Conservation (phyloP, 2,888 invertebrate genomes). For the Idaea dimidiata region DNA sequence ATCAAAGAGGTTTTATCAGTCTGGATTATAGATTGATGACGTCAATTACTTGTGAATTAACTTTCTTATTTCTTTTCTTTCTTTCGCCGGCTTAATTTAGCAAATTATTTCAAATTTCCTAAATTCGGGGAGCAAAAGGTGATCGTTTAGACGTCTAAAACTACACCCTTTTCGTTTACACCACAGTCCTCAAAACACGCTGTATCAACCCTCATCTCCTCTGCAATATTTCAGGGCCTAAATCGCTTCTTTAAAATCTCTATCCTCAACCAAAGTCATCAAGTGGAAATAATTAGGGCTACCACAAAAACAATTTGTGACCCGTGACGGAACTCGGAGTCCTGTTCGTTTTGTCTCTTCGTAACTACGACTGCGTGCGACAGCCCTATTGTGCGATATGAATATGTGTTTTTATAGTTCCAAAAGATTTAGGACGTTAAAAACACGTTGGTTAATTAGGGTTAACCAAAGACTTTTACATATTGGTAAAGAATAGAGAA, state of each 20-base stretch:
- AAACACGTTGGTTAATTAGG: not conserved
- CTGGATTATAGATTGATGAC: too few species aligned
- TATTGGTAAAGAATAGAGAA: too few species aligned
- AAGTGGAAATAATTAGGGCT: conserved; percentile 74
- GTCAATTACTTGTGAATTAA: too few species aligned
- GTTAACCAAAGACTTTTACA: not conserved
- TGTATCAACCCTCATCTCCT: not conserved
- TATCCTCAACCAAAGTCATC: conserved; percentile 51
- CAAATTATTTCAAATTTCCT: not conserved
- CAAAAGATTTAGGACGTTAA: conserved; percentile 10
- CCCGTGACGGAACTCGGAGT: conserved; percentile 47
- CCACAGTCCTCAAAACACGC: too few species aligned
- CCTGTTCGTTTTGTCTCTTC: conserved; percentile 3
- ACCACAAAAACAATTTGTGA: conserved; percentile 76
- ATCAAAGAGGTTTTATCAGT: too few species aligned
- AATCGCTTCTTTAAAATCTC: conserved; percentile 37
- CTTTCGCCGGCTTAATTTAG: too few species aligned
- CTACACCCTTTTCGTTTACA: too few species aligned
- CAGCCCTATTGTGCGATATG: conserved; percentile 20
- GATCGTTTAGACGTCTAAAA: too few species aligned
- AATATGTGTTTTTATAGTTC: conserved; percentile 21
- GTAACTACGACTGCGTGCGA: conserved; percentile 22
- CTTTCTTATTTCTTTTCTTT: too few species aligned
- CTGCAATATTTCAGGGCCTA: conserved; percentile 7
- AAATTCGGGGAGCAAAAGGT: too few species aligned